phyloP scores from a whole-genome alignment of 1,140 invertebrate species.

The Cherax destructor region DNA sequence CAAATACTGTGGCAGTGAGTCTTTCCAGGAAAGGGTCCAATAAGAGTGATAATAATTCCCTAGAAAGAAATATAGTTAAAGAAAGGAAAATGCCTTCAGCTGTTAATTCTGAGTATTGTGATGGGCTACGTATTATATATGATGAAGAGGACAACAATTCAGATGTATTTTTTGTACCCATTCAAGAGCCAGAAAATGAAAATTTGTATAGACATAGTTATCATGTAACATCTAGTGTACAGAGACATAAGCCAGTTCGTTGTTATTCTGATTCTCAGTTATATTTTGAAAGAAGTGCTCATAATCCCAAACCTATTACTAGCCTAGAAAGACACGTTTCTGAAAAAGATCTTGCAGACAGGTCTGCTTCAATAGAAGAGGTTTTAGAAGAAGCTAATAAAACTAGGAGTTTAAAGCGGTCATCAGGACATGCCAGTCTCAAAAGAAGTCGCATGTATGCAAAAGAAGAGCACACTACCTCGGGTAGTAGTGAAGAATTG shows the following conservation, averaged over 20 bases:
- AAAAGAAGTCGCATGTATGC: slow-evolving; percentile 39
- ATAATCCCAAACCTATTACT: slow-evolving; percentile 8
- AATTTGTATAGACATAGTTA: slow-evolving; percentile 82
- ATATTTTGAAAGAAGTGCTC: slow-evolving; percentile 59
- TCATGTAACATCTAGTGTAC: slow-evolving; percentile 74
- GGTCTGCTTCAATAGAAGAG: slow-evolving; percentile 52
- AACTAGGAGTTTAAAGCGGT: slow-evolving; percentile 73
- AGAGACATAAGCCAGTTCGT: slow-evolving; percentile 38
- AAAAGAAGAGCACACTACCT: slow-evolving; percentile 46
- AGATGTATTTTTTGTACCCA: slow-evolving; percentile 83
- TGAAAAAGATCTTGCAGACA: slow-evolving; percentile 54
- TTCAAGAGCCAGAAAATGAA: slow-evolving; percentile 79
- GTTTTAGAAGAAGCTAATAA: slow-evolving; percentile 60
- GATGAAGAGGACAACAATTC: slow-evolving; percentile 77
- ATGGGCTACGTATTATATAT: slow-evolving; percentile 67
- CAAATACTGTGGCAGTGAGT: background rate
- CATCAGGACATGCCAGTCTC: slow-evolving; percentile 77
- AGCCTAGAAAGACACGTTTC: slow-evolving; percentile 60
- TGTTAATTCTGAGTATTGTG: slow-evolving; percentile 62
- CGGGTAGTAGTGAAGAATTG: slow-evolving; percentile 56
- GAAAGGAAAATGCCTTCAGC: slow-evolving; percentile 47
- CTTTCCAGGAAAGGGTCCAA: slow-evolving; percentile 7
- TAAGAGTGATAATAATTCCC: slow-evolving; percentile 25
- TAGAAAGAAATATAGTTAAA: slow-evolving; percentile 13
- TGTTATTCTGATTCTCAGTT: slow-evolving; percentile 71